These are phyloP conservation scores for Caloenas nicobarica DNA, from an alignment of 2,113 vertebrate genomes.

Conservation along the genomic window DNA sequence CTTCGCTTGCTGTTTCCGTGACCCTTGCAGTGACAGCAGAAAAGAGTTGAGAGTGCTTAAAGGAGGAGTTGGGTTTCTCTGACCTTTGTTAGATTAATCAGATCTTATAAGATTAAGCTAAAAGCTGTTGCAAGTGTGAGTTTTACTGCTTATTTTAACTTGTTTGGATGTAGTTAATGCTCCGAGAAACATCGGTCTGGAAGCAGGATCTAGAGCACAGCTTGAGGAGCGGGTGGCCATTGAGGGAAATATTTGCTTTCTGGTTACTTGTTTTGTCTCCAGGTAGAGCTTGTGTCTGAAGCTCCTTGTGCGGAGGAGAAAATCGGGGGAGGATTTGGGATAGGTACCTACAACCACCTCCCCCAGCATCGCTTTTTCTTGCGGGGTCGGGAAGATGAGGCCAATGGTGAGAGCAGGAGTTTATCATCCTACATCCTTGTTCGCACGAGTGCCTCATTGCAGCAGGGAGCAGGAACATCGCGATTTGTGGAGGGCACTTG, in stretches of 20 bases:
- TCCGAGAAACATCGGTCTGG: not conserved
- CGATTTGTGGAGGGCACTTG: rapidly evolving
- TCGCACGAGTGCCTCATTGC: not conserved
- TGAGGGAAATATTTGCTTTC: not conserved
- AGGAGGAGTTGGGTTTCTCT: not conserved
- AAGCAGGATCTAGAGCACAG: not conserved
- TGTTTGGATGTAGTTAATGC: not conserved
- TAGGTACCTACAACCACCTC: not conserved
- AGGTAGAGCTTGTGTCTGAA: not conserved
- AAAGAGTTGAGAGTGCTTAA: not conserved
- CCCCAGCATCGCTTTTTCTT: not conserved
- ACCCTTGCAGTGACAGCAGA: not conserved
- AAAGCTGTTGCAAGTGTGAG: not conserved
- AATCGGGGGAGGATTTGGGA: not conserved
- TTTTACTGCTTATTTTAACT: not conserved
- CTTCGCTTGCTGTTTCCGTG: not conserved
- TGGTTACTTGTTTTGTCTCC: not conserved
- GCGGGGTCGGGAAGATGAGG: not conserved
- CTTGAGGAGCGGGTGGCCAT: not conserved
- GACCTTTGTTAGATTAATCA: not conserved
- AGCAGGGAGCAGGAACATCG: not conserved
- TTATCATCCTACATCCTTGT: not conserved
- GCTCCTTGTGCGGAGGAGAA: not conserved
- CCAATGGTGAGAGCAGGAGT: not conserved
- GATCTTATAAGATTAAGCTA: not conserved